Conservation (phyloP, 2,113 vertebrate species). For the Miniopterus natalensis region DNA sequence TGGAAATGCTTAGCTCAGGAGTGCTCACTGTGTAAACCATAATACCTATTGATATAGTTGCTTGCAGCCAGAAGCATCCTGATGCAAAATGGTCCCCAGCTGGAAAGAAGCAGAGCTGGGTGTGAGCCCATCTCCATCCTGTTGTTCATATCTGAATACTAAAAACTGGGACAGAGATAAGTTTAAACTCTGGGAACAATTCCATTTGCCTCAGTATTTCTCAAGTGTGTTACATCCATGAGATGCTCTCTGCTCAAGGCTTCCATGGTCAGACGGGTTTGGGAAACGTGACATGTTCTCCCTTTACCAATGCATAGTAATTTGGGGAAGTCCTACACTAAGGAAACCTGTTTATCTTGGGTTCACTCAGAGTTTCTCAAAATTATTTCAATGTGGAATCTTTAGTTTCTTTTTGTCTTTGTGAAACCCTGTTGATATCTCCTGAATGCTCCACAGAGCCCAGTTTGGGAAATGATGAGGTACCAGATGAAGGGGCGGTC, state of each 20-base stretch:
- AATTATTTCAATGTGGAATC: background rate
- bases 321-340: background rate
- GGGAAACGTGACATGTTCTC: background rate
- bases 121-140: background rate
- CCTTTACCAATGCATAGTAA: background rate
- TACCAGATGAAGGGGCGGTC: background rate
- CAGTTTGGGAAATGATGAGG: background rate
- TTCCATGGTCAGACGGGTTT: background rate
- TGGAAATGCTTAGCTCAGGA: background rate
- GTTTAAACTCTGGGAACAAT: background rate
- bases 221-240: background rate
- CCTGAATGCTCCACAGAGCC: background rate
- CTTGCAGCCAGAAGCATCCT: background rate
- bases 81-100: background rate
- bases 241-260: background rate
- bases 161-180: background rate
- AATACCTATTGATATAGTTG: background rate
- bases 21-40: background rate
- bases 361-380: background rate
- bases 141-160: background rate
- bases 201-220: background rate
- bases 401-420: constrained; percentile 29
- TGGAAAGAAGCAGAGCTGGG: background rate
- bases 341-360: background rate
- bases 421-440: background rate